Conservation (phyloP, 2,797 vertebrate genomes). For the Hoplostethus atlanticus region DNA sequence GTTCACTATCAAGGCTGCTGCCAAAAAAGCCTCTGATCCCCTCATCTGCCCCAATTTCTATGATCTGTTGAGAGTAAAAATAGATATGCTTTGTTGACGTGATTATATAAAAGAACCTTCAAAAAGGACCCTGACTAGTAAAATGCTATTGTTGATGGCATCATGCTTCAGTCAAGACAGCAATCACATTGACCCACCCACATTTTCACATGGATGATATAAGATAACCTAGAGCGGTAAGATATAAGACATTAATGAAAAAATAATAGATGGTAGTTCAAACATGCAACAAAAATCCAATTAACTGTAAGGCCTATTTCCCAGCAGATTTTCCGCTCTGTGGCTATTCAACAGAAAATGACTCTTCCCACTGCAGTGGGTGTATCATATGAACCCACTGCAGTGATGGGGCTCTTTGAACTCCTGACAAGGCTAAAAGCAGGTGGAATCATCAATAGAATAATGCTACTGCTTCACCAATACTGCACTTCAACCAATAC, state of each 20-base stretch:
- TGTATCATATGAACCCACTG: conserved; percentile 41
- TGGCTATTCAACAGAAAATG: conserved; percentile 14
- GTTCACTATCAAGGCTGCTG: conserved; percentile 8
- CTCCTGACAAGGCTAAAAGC: conserved; percentile 50
- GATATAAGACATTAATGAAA: background rate
- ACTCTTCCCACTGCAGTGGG: conserved; percentile 32
- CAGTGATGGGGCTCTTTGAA: conserved; percentile 43
- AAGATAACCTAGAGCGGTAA: background rate
- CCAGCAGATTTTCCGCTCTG: conserved; percentile 8
- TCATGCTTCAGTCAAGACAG: conserved; percentile 7
- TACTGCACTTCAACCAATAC: conserved; percentile 36
- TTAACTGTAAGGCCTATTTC: background rate
- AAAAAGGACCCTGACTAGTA: background rate
- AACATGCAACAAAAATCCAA: background rate
- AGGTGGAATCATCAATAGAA: conserved; percentile 41
- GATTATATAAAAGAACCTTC: conserved; percentile 5
- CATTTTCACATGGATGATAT: background rate
- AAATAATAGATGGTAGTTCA: background rate
- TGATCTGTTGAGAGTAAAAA: conserved; percentile 57
- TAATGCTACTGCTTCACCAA: conserved; percentile 43
- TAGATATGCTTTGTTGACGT: conserved; percentile 38
- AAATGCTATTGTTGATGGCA: background rate
- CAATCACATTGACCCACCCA: background rate
- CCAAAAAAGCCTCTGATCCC: conserved; percentile 44
- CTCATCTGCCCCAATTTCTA: conserved; percentile 66